Conservation (phyloP, 2,113 vertebrate species). For the Sebastes schlegelii region DNA sequence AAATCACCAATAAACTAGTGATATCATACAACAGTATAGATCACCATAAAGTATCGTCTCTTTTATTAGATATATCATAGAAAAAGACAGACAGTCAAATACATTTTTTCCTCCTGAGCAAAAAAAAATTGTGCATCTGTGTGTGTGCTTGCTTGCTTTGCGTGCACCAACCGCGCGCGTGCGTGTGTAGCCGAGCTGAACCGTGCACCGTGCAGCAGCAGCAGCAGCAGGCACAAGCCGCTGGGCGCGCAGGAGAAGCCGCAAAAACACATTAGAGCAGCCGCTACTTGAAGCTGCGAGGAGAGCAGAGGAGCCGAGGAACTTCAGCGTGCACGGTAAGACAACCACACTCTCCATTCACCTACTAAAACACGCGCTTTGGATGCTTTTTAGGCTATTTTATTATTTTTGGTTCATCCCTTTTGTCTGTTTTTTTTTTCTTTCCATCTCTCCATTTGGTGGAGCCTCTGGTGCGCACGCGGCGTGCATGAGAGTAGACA, state of each 20-base stretch:
- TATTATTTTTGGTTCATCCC: not conserved
- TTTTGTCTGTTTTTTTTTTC: slow-evolving; percentile 40
- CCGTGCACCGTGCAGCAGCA: slow-evolving; percentile 53
- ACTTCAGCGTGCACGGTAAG: slow-evolving; percentile 81
- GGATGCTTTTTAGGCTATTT: not conserved
- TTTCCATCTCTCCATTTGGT: slow-evolving; percentile 32
- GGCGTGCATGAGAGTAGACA: slow-evolving; percentile 11
- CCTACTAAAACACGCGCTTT: not conserved
- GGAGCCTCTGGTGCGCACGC: slow-evolving; percentile 30
- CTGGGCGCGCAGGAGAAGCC: slow-evolving; percentile 77
- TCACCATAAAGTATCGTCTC: not conserved
- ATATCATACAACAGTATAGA: not conserved
- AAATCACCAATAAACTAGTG: not conserved
- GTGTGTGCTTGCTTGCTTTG: not conserved
- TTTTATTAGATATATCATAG: too few relatives aligned
- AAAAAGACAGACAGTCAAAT: not conserved
- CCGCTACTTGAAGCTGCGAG: slow-evolving; percentile 59
- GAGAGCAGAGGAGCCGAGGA: slow-evolving; percentile 66
- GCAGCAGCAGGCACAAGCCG: slow-evolving; percentile 81
- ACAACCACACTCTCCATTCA: not conserved
- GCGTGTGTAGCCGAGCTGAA: slow-evolving; percentile 68
- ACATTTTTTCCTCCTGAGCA: accelerated
- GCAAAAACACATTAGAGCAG: slow-evolving; percentile 58
- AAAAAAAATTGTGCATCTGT: not conserved
- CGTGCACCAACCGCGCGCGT: slow-evolving; percentile 39